Evolutionary conservation across 2,888 invertebrate genomes (phyloP).

Genomic region (Eucera pruinosa): DNA sequence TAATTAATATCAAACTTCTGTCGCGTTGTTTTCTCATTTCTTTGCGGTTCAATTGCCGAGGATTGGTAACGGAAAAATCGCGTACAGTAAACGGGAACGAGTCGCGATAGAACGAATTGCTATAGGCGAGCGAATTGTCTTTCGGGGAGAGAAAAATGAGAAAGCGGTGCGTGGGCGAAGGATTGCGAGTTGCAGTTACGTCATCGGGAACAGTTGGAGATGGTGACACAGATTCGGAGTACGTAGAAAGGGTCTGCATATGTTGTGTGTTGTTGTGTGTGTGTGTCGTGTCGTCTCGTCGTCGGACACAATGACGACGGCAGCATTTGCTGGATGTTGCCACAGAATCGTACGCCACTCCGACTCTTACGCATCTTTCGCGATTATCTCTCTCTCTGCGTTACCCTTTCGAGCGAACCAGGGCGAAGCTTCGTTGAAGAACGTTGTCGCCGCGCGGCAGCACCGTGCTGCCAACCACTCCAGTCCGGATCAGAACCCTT

Average conservation of each 20-base stretch:
- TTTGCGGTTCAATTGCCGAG: no score
- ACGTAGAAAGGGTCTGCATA: slow-evolving; percentile 54
- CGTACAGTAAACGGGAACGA: no score
- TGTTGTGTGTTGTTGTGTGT: no score
- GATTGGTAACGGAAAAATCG: no score
- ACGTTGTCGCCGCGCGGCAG: slow-evolving; percentile 56
- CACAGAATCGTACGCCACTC: background rate
- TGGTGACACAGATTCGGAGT: slow-evolving; percentile 67
- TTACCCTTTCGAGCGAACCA: slow-evolving; percentile 27
- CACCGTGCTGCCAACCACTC: slow-evolving; percentile 41
- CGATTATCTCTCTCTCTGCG: slow-evolving; percentile 25
- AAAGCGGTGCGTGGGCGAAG: slow-evolving; percentile 21
- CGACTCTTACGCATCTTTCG: slow-evolving; percentile 12
- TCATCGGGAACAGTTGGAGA: slow-evolving; percentile 63
- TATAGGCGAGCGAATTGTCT: slow-evolving; percentile 3
- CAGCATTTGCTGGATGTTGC: slow-evolving; percentile 1
- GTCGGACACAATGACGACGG: no score
- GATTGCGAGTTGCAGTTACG: slow-evolving; percentile 61
- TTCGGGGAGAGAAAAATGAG: slow-evolving; percentile 5
- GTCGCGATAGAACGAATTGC: background rate
- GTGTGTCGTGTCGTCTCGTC: no score
- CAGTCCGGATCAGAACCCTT: slow-evolving; percentile 59
- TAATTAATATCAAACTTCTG: no score
- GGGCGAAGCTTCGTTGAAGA: slow-evolving; percentile 13
- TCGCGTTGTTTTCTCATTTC: no score